These are phyloP conservation scores for Mactra quadrangularis DNA, from an alignment of 1,140 invertebrate species.

Conservation along the genomic window DNA sequence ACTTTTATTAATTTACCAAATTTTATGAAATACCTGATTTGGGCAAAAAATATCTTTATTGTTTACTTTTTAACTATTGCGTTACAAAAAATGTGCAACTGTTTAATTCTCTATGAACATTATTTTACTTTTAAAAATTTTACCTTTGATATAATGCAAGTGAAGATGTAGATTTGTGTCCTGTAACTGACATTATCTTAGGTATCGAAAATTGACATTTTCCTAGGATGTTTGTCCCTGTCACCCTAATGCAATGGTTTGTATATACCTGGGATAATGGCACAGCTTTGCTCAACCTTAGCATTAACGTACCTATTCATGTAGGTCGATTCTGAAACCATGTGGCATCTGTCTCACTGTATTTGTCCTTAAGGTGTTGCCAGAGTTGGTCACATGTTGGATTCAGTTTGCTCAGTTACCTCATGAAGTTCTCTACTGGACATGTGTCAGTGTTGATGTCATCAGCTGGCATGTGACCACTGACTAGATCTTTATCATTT, in stretches of 20 bases:
- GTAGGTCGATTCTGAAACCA: constrained; percentile 40
- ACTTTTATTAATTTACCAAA: no score
- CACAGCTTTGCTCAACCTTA: constrained; percentile 15
- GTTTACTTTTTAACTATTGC: no score
- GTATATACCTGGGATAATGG: constrained; percentile 44
- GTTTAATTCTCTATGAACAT: no score
- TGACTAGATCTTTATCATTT: not conserved
- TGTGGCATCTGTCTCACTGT: not conserved
- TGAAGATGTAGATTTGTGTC: constrained; percentile 28
- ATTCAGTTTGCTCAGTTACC: constrained; percentile 46
- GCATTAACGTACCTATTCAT: constrained; percentile 25
- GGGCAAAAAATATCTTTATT: no score
- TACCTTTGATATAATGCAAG: constrained; percentile 41
- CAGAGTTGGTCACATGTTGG: constrained; percentile 48
- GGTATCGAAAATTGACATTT: constrained; percentile 7
- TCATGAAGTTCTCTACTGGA: constrained; percentile 30
- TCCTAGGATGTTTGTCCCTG: constrained; percentile 34
- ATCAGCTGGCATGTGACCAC: constrained; percentile 12
- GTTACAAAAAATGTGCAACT: no score
- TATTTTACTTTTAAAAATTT: no score
- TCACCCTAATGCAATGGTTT: constrained; percentile 40
- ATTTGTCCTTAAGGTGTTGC: constrained; percentile 46
- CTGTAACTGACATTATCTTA: constrained; percentile 57
- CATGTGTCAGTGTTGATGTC: not conserved
- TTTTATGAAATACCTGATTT: no score